Base-by-base conservation (phyloP, 1,140 invertebrate species). In the Drosophila eugracilis region DNA sequence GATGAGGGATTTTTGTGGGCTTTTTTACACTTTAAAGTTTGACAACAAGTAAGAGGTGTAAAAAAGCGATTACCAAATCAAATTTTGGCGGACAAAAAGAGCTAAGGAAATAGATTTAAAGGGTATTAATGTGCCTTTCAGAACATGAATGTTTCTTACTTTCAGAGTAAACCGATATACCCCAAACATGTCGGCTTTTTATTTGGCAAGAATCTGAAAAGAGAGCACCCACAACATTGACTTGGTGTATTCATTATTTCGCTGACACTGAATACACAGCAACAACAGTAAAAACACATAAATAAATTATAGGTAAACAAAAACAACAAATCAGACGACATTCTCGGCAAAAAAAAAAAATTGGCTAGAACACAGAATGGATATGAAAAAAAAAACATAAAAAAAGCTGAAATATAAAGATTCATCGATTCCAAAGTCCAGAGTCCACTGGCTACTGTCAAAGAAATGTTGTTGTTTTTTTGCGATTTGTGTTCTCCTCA, bases 271-370 rank as follows among this genome's bases (percentile, higher is more conserved):
- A 66, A 37, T 28, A 45, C 49, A 74, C 58, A 72, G 28, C 49
- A n/a, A 74, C 58, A 72, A 34, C 49, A n/a, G 24, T n/a, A 19
- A 34, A 54, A 58, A 49, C 60, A 17, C 42, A 50, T 26, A 30
- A 5, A 41, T 41, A 52, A 60, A 59, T 67, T 60, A 73, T 78
- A 50, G 53, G 59, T 78, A 77, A 77, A 77, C 74, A 76, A 26
- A 52, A 24, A 58, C 49, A 44, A 45, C n/a, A 50, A 66, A 66
- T 66, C 45, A 17, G 42, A n/a, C 30, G 42, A 47, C 26, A 26
- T 22, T 14, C 42, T 24, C 42, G 14, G 57, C 41, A 65, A 21
- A 63, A 14, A 45, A 24, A 45, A 32, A 32, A 24, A 26, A 15
- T 19, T 17, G 50, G 17, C 14, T 32, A 22, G 55, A 45, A 50